phyloP scores from a whole-genome alignment of 2,888 invertebrate species.

The Oligia fasciuncula region DNA sequence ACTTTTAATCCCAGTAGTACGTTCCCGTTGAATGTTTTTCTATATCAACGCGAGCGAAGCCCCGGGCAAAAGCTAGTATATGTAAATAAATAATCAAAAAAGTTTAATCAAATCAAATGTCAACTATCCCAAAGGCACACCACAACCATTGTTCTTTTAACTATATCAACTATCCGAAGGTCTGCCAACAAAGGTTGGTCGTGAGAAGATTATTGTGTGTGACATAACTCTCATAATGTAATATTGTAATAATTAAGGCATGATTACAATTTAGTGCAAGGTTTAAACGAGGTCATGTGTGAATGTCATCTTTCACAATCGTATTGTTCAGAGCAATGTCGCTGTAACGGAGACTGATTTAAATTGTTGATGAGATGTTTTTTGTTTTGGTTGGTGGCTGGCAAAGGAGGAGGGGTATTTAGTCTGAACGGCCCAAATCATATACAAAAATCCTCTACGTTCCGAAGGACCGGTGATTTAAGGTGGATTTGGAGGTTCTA shows the following conservation, averaged over 20 bases:
- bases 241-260: slow-evolving; percentile 79
- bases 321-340: slow-evolving; percentile 64
- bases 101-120: slow-evolving; percentile 55
- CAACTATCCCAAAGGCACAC: slow-evolving; percentile 49
- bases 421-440: too few species aligned
- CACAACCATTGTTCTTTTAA: slow-evolving; percentile 61
- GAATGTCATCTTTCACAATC: slow-evolving; percentile 72
- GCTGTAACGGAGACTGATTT: slow-evolving; percentile 55
- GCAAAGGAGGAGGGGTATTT: not conserved
- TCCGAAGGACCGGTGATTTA: not conserved
- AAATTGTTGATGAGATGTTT: slow-evolving; percentile 59
- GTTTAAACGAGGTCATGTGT: slow-evolving; percentile 75
- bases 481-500: not conserved
- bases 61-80: not conserved
- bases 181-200: slow-evolving; percentile 65
- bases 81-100: slow-evolving; percentile 40
- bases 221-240: slow-evolving; percentile 83
- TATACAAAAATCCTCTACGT: too few species aligned
- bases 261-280: slow-evolving; percentile 85
- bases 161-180: slow-evolving; percentile 59
- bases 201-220: slow-evolving; percentile 80
- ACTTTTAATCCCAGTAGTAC: not conserved
- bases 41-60: not conserved
- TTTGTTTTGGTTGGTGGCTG: slow-evolving; percentile 6
- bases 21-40: not conserved